Evolutionary conservation across 2,888 invertebrate genomes (phyloP).

Genomic region (Tipula confusa): DNA sequence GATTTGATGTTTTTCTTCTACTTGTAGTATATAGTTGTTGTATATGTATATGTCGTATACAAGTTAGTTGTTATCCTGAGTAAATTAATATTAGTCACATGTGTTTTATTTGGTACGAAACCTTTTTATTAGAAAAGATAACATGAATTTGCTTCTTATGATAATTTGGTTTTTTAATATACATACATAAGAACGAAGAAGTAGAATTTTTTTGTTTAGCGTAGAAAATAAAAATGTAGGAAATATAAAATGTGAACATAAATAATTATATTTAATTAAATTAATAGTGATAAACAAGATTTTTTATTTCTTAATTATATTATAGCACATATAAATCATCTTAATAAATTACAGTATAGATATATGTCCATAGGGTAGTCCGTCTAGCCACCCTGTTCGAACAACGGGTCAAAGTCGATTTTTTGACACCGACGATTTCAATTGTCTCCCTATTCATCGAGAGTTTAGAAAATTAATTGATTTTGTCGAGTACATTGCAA

Average conservation of each 20-base stretch:
- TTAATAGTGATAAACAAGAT: neutral
- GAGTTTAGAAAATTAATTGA: too few species aligned
- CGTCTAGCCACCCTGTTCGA: too few species aligned
- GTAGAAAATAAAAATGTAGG: too few species aligned
- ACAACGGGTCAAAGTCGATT: too few species aligned
- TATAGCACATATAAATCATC: neutral
- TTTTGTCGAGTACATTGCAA: too few species aligned
- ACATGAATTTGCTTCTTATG: slow-evolving; percentile 28
- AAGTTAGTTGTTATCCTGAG: slow-evolving; percentile 10
- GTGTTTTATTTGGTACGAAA: slow-evolving; percentile 15
- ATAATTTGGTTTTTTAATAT: neutral
- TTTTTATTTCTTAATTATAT: neutral
- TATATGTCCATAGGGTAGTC: too few species aligned
- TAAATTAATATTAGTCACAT: slow-evolving; percentile 26
- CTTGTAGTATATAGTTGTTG: neutral
- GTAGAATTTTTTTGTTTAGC: neutral
- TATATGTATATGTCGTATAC: neutral
- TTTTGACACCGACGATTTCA: too few species aligned
- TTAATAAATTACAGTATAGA: neutral
- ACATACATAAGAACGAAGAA: neutral
- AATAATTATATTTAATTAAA: neutral
- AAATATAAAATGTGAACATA: neutral
- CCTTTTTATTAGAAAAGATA: slow-evolving; percentile 28
- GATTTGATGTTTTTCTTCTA: neutral
- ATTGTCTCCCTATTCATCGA: too few species aligned